phyloP scores from a whole-genome alignment of 1,140 invertebrate genomes.

The Paralvinella palmiformis region DNA sequence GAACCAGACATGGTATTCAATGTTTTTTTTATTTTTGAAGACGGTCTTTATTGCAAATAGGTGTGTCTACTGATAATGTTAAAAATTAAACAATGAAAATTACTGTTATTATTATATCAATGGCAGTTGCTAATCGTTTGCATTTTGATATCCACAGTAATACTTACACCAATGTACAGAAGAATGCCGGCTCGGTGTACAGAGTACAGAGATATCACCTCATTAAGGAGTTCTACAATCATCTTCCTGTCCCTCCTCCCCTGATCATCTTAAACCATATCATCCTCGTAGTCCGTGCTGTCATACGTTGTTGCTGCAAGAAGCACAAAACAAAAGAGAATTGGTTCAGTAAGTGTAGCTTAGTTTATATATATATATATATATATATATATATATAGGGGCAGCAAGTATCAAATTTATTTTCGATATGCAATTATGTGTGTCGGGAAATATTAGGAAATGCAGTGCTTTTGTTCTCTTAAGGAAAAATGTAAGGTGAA shows the following conservation, averaged over 20 bases:
- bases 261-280: conserved; percentile 35
- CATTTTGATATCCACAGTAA: no score
- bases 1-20: no score
- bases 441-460: background rate
- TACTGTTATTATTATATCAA: no score
- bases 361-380: background rate
- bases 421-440: background rate
- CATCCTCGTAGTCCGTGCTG: conserved; percentile 11
- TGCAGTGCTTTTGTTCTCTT: background rate
- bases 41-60: no score
- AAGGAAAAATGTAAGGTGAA: background rate
- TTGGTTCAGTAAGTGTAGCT: background rate
- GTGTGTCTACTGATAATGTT: no score
- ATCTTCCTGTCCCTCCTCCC: conserved; percentile 43
- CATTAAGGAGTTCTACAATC: conserved; percentile 44
- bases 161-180: conserved; percentile 45
- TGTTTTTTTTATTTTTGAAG: no score
- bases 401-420: background rate
- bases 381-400: background rate
- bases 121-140: no score
- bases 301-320: background rate
- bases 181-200: conserved; percentile 44
- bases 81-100: no score
- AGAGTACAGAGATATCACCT: conserved; percentile 38
- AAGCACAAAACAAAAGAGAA: background rate